Evolutionary conservation across 2,888 invertebrate genomes (phyloP), one percentile per base, ranked within the genome.

Genomic region (Lutraria lutraria): DNA sequence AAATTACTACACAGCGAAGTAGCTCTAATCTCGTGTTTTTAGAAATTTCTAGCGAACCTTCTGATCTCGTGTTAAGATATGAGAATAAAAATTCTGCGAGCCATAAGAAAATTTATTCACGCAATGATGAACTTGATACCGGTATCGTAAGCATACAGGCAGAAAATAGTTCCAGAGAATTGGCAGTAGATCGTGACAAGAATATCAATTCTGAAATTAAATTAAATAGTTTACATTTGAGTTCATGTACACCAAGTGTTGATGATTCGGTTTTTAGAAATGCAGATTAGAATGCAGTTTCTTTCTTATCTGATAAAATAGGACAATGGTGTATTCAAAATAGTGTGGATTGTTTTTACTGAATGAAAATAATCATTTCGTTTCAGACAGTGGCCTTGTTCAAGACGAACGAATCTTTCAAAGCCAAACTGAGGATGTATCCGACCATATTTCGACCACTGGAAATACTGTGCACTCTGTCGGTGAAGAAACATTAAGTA

Each of bases 1-100:
- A 91, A 85, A 88, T 88, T 90, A 88, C 81, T 76, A 87, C 91
- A 87, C 89, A 88, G 90, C 76, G 88, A 88, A 89, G 86, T 89
- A 82, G 89, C 86, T 82, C 80, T 89, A 89, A 88, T 89, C 89
- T 88, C 88, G 68, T 83, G 86, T 81, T 89, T 88, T 89, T 85
- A 85, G 91, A 88, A 91, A 85, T 82, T 85, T 83, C 86, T 87
- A 88, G 53, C 85, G 87, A 87, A 83, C 87, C 90, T 81, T 43
- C 56, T 68, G 88, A 91, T 80, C 63, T 83, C 68, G 56, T 88
- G 86, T 81, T 25, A 87, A 60, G 88, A 86, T 83, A 86, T 82
- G 82, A 81, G 63, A 76, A 63, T 81, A 63, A 88, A 88, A 88
- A 88, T 25, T 86, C 68, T 52, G 43, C 43, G 81, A 63, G 81